These are phyloP conservation scores for Procambarus clarkii DNA, from an alignment of 1,140 invertebrate species.

Conservation along the genomic window DNA sequence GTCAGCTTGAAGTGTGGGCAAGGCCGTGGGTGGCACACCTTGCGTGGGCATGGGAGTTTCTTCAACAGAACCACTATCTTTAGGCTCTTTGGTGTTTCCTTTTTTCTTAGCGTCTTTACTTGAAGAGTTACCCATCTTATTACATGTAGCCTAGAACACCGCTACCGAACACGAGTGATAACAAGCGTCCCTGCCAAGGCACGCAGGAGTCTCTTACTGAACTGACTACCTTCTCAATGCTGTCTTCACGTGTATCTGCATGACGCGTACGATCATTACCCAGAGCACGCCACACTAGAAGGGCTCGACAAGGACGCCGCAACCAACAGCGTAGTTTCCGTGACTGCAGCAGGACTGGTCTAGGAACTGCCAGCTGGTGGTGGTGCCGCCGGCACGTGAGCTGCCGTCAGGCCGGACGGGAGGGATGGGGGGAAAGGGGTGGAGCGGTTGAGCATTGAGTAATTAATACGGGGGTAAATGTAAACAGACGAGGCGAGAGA, in stretches of 20 bases:
- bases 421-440: background rate
- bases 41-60: background rate
- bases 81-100: background rate
- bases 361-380: conserved; percentile 20
- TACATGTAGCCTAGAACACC: too few species aligned
- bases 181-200: background rate
- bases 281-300: background rate
- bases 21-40: background rate
- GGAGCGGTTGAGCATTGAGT: background rate
- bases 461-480: background rate
- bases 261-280: background rate
- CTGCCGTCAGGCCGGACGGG: background rate
- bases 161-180: background rate
- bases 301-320: background rate
- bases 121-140: background rate
- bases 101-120: background rate
- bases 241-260: background rate
- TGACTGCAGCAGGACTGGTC: conserved; percentile 32
- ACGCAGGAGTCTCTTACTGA: background rate
- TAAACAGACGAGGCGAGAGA: background rate
- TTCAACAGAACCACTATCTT: background rate
- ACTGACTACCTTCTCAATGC: background rate
- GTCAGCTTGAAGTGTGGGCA: background rate
- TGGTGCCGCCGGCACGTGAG: background rate
- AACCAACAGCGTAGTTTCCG: conserved; percentile 11